These are phyloP conservation scores for Uria aalge DNA, from an alignment of 2,113 vertebrate species.

Conservation along the genomic window DNA sequence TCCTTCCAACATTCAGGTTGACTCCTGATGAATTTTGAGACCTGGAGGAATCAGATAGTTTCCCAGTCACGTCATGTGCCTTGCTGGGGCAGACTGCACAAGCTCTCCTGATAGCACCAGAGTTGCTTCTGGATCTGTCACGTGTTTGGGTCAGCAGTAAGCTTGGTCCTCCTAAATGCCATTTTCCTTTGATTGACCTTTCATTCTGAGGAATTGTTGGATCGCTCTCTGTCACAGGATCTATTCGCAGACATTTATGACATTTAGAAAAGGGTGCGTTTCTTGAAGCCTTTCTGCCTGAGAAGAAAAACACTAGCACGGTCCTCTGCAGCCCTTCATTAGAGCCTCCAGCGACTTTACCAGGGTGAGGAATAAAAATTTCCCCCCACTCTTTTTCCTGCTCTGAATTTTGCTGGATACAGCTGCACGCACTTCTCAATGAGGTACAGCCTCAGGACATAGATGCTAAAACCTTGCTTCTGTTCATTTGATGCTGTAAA, in stretches of 20 bases:
- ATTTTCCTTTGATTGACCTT: slow-evolving; percentile 71
- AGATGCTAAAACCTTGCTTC: not conserved
- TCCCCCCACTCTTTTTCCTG: not conserved
- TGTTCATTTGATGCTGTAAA: not conserved
- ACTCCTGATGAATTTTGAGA: slow-evolving; percentile 68
- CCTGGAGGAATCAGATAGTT: slow-evolving; percentile 67
- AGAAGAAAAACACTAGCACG: not conserved
- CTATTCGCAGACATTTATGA: slow-evolving; percentile 16
- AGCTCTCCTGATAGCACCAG: slow-evolving; percentile 24
- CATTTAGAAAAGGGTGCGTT: slow-evolving; percentile 31
- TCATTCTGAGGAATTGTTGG: slow-evolving; percentile 61
- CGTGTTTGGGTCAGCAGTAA: slow-evolving; percentile 39
- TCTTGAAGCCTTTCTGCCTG: slow-evolving; percentile 20
- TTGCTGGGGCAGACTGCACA: not conserved
- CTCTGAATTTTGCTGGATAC: not conserved
- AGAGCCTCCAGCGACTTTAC: not conserved
- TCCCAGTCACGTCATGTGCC: slow-evolving; percentile 58
- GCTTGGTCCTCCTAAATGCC: slow-evolving; percentile 53
- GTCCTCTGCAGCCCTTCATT: not conserved
- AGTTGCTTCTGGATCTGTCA: slow-evolving; percentile 46
- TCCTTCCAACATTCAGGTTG: slow-evolving; percentile 61
- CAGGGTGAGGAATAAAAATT: not conserved
- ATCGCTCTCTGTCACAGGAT: slow-evolving; percentile 61
- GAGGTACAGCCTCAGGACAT: not conserved
- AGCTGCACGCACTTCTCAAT: not conserved